phyloP scores from a whole-genome alignment of 1,140 invertebrate species.

The Achatina immaculata region DNA sequence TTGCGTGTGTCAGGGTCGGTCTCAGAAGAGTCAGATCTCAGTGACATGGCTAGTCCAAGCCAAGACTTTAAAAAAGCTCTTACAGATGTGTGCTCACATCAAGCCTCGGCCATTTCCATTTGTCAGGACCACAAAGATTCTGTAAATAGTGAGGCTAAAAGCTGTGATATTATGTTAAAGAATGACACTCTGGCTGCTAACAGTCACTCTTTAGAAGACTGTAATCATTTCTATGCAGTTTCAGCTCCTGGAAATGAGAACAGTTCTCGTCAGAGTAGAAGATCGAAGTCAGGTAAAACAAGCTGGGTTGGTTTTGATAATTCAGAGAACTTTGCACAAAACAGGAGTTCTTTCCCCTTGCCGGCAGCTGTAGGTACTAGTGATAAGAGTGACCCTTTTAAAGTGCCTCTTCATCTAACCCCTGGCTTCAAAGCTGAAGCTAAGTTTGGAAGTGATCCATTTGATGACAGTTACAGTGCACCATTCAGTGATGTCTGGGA shows the following conservation, averaged over 20 bases:
- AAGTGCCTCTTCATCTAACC: conserved; percentile 29
- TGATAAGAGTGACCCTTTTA: conserved; percentile 30
- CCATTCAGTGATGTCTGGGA: neutral
- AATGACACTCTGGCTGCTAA: neutral
- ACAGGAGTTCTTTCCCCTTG: neutral
- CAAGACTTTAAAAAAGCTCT: neutral
- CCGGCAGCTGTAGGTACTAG: neutral
- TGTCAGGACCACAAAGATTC: no score
- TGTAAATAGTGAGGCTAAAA: no score
- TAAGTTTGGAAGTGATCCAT: conserved; percentile 33
- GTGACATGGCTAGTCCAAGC: neutral
- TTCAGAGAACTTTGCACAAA: conserved; percentile 6
- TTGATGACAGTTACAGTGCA: conserved; percentile 18
- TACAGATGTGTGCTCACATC: neutral
- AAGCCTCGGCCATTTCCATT: no score
- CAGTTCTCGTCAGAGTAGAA: neutral
- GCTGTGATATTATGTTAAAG: neutral
- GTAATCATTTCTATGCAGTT: neutral
- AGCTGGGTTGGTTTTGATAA: neutral
- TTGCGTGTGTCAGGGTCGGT: no score
- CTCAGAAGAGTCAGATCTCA: neutral
- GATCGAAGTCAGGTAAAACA: no score
- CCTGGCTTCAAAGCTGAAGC: conserved; percentile 29
- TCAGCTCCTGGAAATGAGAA: neutral
- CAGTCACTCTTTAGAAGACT: neutral